phyloP scores from a whole-genome alignment of 2,113 vertebrate genomes.

The Oostethus manadensis region DNA sequence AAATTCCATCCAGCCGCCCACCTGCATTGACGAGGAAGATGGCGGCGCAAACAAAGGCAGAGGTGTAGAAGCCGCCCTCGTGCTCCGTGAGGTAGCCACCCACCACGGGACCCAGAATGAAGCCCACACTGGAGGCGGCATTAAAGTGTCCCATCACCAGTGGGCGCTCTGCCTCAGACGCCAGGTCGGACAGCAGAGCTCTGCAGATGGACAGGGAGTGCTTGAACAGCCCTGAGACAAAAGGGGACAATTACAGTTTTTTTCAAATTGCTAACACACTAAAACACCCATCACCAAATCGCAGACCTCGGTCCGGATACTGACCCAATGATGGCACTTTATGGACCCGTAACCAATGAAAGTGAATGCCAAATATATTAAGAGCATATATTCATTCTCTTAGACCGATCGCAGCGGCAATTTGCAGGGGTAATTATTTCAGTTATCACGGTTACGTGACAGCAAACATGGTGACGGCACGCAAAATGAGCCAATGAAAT shows the following conservation, averaged over 20 bases:
- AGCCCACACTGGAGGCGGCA: constrained; percentile 85
- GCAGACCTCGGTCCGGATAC: too few species aligned
- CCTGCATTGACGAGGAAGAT: constrained; percentile 92
- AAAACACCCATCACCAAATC: too few species aligned
- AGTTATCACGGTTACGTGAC: too few species aligned
- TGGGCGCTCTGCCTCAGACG: constrained; percentile 83
- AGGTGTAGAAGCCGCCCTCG: constrained; percentile 85
- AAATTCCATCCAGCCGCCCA: constrained; percentile 46
- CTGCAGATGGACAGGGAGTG: constrained; percentile 93
- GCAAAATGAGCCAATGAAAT: too few species aligned
- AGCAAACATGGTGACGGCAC: too few species aligned
- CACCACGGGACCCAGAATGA: constrained; percentile 90
- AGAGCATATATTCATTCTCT: too few species aligned
- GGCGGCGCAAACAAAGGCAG: constrained; percentile 79
- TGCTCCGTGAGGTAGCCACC: constrained; percentile 88
- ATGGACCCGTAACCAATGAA: too few species aligned
- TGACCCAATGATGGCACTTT: too few species aligned
- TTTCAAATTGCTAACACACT: too few species aligned
- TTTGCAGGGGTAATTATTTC: too few species aligned
- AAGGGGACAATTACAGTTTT: neutral
- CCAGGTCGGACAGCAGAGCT: constrained; percentile 90
- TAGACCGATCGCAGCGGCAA: too few species aligned
- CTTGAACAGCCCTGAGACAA: constrained; percentile 87
- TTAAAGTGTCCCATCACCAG: constrained; percentile 90
- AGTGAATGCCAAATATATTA: too few species aligned